Evolutionary conservation across 2,113 vertebrate species (phyloP), one percentile per base, ranked within the genome.

Genomic region (Taxidea taxus): DNA sequence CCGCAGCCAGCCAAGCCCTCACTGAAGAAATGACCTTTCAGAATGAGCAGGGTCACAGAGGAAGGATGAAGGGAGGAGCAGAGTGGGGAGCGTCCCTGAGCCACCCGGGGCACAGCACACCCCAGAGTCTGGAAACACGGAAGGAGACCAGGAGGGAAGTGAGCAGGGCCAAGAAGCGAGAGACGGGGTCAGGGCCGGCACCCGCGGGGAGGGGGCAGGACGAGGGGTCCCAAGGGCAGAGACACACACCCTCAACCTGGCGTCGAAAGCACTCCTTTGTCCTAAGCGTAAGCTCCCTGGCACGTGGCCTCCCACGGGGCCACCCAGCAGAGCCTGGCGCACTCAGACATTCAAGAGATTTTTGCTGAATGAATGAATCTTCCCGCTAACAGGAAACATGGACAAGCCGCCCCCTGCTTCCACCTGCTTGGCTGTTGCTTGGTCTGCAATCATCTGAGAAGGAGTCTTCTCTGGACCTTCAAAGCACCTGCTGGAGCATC

Each of bases 191-290:
- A 4, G n/a, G 15, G 56, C 6, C 14, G 14, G 62, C 54, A 34
- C 7, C 9, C 7, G 6, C 1, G 0, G 18, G 20, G 37, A 21
- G 29, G 4, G 49, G 37, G 37, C 2, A 0, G 49, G 0, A 44
- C 4, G 8, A 16, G 44, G 66, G 56, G 3, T 39, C 25, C 87
- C 12, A 34, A 3, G 13, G 0, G 2, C 25, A 1, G 4, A 11
- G 54, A n/a, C 34, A 29, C 31, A 15, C 6, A 15, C 39, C 23
- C 10, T 37, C 49, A 23, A 47, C 20, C 39, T 44, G 7, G 14
- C 25, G 0, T 1, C 20, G 34, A 11, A 34, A 62, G 49, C 51
- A 25, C 14, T 21, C 39, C 78, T 29, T 31, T 10, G 7, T 60
- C 60, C 27, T 42, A 56, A 27, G 49, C 1, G 2, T 5, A 5